Evolutionary conservation across 2,113 vertebrate genomes (phyloP).

Genomic region (Nothoprocta pentlandii): DNA sequence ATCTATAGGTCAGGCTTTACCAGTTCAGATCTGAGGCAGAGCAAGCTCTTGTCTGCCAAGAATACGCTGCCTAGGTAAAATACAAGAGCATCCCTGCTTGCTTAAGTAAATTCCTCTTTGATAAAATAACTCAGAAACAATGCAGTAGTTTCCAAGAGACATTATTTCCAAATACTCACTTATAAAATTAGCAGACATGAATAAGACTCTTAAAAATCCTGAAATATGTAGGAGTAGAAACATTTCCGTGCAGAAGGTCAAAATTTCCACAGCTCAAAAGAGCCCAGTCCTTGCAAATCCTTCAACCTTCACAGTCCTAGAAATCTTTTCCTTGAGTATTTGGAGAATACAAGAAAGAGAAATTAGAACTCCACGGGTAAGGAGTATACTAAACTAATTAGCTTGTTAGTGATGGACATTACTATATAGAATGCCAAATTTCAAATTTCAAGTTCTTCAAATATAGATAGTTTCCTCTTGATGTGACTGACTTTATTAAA

Average conservation of each 20-base stretch:
- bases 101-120: neutral
- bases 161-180: neutral
- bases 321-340: neutral
- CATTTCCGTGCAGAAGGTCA: neutral
- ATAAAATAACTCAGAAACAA: neutral
- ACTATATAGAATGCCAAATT: neutral
- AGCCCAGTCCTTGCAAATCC: neutral
- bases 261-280: neutral
- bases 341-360: neutral
- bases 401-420: neutral
- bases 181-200: neutral
- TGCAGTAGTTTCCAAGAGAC: neutral
- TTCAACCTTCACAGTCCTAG: neutral
- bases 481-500: neutral
- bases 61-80: neutral
- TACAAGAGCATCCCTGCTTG: neutral
- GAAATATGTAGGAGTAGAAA: neutral
- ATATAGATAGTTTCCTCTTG: neutral
- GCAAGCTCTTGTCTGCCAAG: neutral
- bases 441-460: neutral
- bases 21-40: neutral
- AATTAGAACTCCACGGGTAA: neutral
- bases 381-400: neutral
- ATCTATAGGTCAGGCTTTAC: neutral
- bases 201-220: neutral